phyloP scores from a whole-genome alignment of 2,113 vertebrate genomes.

The Xenus cinereus region DNA sequence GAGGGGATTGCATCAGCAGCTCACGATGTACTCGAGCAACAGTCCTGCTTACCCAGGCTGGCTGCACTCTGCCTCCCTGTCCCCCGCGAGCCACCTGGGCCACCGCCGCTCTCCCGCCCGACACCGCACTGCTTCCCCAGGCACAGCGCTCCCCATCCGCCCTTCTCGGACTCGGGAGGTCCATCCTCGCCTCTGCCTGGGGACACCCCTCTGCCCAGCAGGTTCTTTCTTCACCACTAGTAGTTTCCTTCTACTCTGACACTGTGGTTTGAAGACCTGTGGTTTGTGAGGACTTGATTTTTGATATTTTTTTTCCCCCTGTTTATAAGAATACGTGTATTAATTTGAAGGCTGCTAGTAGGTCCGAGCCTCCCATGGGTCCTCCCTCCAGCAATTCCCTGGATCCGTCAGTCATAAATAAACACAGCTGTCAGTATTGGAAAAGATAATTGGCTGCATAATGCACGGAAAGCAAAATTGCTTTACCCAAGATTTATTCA shows the following conservation, averaged over 20 bases:
- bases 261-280: neutral
- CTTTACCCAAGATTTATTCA: neutral
- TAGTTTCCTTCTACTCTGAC: neutral
- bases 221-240: neutral
- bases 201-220: rapidly evolving
- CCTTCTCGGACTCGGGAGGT: rapidly evolving
- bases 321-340: neutral
- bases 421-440: neutral
- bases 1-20: neutral
- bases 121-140: rapidly evolving
- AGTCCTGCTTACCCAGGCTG: neutral
- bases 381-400: neutral
- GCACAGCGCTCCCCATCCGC: neutral
- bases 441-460: neutral
- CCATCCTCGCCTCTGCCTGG: neutral
- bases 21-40: neutral
- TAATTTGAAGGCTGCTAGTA: neutral
- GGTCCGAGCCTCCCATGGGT: neutral
- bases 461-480: neutral
- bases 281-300: neutral
- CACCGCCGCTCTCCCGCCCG: neutral
- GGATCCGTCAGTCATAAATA: neutral
- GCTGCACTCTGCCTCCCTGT: neutral
- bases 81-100: neutral
- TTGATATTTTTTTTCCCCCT: neutral